Conservation (phyloP, 1,140 invertebrate genomes). For the Anthonomus grandis region DNA sequence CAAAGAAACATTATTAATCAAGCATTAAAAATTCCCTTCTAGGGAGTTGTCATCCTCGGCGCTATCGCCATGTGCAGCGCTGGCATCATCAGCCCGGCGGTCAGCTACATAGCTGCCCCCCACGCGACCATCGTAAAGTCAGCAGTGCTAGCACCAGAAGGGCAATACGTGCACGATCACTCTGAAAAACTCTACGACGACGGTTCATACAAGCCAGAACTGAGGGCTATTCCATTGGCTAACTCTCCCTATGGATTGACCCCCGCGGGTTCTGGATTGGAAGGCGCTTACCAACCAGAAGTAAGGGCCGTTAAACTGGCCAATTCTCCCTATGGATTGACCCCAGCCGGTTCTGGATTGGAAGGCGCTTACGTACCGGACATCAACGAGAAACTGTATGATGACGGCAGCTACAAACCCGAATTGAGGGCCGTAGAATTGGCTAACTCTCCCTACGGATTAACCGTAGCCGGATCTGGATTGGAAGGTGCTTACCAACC, state of each 20-base stretch:
- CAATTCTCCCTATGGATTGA: constrained; percentile 34
- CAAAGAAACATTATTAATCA: background rate
- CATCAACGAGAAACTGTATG: constrained; percentile 37
- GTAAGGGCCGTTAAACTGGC: constrained; percentile 33
- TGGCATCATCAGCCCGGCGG: constrained; percentile 7
- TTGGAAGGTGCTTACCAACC: constrained; percentile 36
- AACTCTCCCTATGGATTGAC: constrained; percentile 35
- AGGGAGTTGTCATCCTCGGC: constrained; percentile 24
- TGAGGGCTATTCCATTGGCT: constrained; percentile 33
- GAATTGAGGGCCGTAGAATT: constrained; percentile 29
- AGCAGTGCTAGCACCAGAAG: constrained; percentile 35
- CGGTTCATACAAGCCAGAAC: constrained; percentile 41
- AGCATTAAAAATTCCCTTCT: constrained; percentile 3
- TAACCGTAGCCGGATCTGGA: constrained; percentile 34
- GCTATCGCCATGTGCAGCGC: constrained; percentile 22
- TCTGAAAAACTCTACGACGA: constrained; percentile 43
- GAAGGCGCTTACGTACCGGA: constrained; percentile 40
- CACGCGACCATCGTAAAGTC: constrained; percentile 3
- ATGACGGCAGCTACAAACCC: constrained; percentile 39
- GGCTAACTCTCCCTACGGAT: constrained; percentile 31
- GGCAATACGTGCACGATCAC: constrained; percentile 39
- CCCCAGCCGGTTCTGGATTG: constrained; percentile 36
- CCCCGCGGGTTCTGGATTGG: constrained; percentile 36
- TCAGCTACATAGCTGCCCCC: constrained; percentile 8
- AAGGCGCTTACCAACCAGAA: constrained; percentile 40